Conservation (phyloP, 2,888 invertebrate species). For the Sthenelais limicola region DNA sequence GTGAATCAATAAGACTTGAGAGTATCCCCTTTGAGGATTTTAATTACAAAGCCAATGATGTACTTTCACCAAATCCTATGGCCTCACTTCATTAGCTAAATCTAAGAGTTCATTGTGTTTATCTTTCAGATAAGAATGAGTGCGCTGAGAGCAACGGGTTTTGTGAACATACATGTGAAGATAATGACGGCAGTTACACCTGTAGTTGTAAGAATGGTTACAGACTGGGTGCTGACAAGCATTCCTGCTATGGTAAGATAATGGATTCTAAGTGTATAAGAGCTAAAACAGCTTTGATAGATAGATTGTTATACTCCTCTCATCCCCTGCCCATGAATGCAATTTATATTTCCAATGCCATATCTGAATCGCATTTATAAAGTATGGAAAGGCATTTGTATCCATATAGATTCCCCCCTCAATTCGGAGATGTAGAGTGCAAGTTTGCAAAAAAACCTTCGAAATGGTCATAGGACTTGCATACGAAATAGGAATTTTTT, state of each 20-base stretch:
- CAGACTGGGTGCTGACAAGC: conserved; percentile 3
- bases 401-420: too few relatives aligned
- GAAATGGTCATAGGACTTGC: too few relatives aligned
- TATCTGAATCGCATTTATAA: not conserved
- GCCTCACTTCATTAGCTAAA: not conserved
- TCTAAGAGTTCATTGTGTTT: not conserved
- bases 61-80: too few relatives aligned
- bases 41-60: too few relatives aligned
- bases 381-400: too few relatives aligned
- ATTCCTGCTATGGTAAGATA: conserved; percentile 14
- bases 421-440: too few relatives aligned
- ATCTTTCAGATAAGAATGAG: conserved; percentile 21
- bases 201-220: conserved; percentile 18
- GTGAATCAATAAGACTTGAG: too few relatives aligned
- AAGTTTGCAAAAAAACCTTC: too few relatives aligned
- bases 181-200: conserved; percentile 17
- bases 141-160: conserved; percentile 3
- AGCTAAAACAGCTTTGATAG: too few relatives aligned
- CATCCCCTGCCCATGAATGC: not conserved
- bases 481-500: too few relatives aligned
- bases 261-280: too few relatives aligned
- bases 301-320: not conserved
- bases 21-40: too few relatives aligned
- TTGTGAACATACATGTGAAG: conserved; percentile 28
- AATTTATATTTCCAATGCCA: not conserved